These are phyloP conservation scores for Pseudochirops cupreus DNA, from an alignment of 2,797 vertebrate genomes.

Conservation along the genomic window DNA sequence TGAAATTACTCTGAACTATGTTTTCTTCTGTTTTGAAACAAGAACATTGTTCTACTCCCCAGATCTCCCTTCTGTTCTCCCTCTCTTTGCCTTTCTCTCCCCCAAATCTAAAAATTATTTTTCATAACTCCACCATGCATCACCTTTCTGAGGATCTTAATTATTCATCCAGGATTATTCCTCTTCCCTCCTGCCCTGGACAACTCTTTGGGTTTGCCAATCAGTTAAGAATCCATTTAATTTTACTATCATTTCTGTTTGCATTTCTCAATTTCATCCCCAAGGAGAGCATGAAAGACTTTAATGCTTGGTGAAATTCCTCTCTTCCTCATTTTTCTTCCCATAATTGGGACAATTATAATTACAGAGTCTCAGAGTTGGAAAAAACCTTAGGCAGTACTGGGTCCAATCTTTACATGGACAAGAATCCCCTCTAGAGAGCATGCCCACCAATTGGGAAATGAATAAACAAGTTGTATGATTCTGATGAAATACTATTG, in stretches of 20 bases:
- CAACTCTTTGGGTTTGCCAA: neutral
- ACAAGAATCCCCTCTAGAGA: neutral
- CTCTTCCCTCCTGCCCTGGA: neutral
- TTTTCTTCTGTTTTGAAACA: neutral
- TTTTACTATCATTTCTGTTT: neutral
- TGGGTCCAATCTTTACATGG: neutral
- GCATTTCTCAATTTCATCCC: neutral
- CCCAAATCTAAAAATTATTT: neutral
- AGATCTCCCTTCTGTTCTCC: neutral
- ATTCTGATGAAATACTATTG: neutral
- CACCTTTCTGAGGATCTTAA: neutral
- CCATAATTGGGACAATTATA: neutral
- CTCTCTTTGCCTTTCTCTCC: neutral
- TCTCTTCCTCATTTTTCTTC: neutral
- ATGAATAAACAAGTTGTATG: neutral
- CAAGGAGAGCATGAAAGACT: neutral
- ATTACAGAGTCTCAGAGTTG: neutral
- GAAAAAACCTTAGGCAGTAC: neutral
- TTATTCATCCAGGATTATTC: neutral
- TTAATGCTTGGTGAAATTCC: neutral
- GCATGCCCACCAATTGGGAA: neutral
- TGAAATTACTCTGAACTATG: neutral
- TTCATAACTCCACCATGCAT: neutral
- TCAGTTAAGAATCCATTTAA: neutral
- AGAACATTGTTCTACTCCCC: neutral